These are phyloP conservation scores for Tromatobia lineatoria DNA, from an alignment of 2,888 invertebrate genomes.

Conservation along the genomic window DNA sequence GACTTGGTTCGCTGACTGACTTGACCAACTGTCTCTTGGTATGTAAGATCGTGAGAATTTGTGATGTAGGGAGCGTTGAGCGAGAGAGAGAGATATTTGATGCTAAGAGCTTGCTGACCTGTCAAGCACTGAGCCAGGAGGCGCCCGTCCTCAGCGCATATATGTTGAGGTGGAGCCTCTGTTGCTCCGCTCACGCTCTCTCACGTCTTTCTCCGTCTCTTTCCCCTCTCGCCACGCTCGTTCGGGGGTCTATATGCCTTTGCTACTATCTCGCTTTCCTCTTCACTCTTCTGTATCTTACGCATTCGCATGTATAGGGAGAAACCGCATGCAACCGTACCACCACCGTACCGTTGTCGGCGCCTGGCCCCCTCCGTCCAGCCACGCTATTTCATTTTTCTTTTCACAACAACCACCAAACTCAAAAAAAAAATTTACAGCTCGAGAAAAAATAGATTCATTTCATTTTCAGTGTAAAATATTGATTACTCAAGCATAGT, in stretches of 20 bases:
- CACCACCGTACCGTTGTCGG: slow-evolving; percentile 17
- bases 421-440: neutral
- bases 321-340: slow-evolving; percentile 64
- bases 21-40: neutral
- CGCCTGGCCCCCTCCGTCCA: neutral
- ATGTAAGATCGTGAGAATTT: slow-evolving; percentile 63
- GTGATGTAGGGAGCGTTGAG: slow-evolving; percentile 69
- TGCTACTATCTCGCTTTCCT: slow-evolving; percentile 61
- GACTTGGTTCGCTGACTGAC: neutral
- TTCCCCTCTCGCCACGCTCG: slow-evolving; percentile 29
- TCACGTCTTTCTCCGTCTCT: slow-evolving; percentile 68
- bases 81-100: slow-evolving; percentile 73
- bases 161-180: slow-evolving; percentile 82
- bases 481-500: no score
- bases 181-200: slow-evolving; percentile 57
- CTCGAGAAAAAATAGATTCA: no score
- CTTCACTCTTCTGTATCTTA: slow-evolving; percentile 76
- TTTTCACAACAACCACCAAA: neutral
- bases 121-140: slow-evolving; percentile 85
- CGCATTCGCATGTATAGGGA: slow-evolving; percentile 75
- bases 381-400: slow-evolving; percentile 13
- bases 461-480: no score
- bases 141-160: slow-evolving; percentile 84
- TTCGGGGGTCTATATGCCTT: slow-evolving; percentile 51
- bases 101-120: slow-evolving; percentile 84